phyloP scores from a whole-genome alignment of 1,140 invertebrate genomes.

The Anthonomus grandis region DNA sequence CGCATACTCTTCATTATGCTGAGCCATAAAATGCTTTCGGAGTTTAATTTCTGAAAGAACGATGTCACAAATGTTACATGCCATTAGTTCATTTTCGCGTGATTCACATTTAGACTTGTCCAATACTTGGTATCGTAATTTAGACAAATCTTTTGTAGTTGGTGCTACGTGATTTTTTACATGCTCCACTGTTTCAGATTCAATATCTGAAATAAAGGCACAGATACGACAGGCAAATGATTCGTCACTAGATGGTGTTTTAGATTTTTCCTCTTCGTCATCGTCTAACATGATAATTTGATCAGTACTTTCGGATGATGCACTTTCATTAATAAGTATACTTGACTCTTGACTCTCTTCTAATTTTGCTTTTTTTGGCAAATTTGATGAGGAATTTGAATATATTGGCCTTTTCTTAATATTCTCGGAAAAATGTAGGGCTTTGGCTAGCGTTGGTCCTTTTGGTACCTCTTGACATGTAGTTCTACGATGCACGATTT shows the following conservation, averaged over 20 bases:
- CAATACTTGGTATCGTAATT: conserved; percentile 22
- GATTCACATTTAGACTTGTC: conserved; percentile 15
- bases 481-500: conserved; percentile 9
- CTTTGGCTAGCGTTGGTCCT: conserved; percentile 10
- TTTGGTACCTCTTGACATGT: conserved; percentile 10
- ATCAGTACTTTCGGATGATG: background rate
- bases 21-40: conserved; percentile 18
- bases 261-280: too few species aligned
- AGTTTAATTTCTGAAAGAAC: conserved; percentile 23
- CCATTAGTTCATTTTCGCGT: too few species aligned
- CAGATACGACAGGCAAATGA: conserved; percentile 28
- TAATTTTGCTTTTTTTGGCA: background rate
- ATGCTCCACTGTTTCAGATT: conserved; percentile 14
- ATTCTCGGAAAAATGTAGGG: conserved; percentile 9
- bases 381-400: background rate
- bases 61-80: conserved; percentile 26
- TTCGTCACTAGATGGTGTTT: conserved; percentile 13
- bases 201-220: conserved; percentile 9
- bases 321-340: background rate
- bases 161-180: conserved; percentile 5
- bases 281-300: conserved; percentile 1
- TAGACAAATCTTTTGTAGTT: too few species aligned
- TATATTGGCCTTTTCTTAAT: background rate
- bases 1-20: conserved; percentile 6
- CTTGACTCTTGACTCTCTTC: background rate